Percentiles rank a stretch among this genome's conserved stretches.
Evolutionary conservation across 2,888 invertebrate genomes (phyloP).

Genomic region (Ormyrus nitidulus): DNA sequence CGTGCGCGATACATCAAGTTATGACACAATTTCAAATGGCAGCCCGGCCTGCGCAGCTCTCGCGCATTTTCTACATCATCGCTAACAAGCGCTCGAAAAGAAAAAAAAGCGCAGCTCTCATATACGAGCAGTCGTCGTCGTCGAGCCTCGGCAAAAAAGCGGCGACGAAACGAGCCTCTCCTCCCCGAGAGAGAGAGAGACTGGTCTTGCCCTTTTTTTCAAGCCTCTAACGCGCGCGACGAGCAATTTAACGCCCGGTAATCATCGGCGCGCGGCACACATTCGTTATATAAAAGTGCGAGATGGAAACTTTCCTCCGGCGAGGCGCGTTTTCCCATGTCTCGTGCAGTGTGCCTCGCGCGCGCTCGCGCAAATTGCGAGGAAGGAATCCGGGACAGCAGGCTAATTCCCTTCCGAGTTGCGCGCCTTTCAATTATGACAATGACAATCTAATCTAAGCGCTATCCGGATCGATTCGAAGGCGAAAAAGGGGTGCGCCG

Average conservation of each 20-base stretch:
- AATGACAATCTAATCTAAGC: conserved; percentile 52
- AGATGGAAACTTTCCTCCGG: conserved; percentile 48
- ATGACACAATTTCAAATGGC: conserved; percentile 12
- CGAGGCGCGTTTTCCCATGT: conserved; percentile 23
- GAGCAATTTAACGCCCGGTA: conserved; percentile 41
- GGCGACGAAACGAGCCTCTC: too few relatives aligned
- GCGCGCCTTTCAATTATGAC: conserved; percentile 43
- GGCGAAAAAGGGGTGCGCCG: conserved; percentile 1
- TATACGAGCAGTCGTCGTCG: neutral
- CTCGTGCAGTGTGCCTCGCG: too few relatives aligned
- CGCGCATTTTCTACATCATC: neutral
- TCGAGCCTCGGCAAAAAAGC: too few relatives aligned
- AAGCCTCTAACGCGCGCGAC: neutral
- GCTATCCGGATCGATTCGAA: too few relatives aligned
- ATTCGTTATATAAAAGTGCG: conserved; percentile 28
- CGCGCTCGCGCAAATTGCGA: conserved; percentile 15
- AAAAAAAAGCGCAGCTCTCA: conserved; percentile 5
- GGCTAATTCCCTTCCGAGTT: conserved; percentile 40
- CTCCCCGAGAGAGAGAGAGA: too few relatives aligned
- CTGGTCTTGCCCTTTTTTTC: too few relatives aligned
- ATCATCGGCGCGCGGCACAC: conserved; percentile 41
- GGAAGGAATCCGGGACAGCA: conserved; percentile 48
- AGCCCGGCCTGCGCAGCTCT: neutral
- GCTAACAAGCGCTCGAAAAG: neutral
- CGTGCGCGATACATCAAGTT: conserved; percentile 13